These are phyloP conservation scores for Plecturocebus donacophilus DNA, from an alignment of 2,113 vertebrate genomes.

Conservation along the genomic window DNA sequence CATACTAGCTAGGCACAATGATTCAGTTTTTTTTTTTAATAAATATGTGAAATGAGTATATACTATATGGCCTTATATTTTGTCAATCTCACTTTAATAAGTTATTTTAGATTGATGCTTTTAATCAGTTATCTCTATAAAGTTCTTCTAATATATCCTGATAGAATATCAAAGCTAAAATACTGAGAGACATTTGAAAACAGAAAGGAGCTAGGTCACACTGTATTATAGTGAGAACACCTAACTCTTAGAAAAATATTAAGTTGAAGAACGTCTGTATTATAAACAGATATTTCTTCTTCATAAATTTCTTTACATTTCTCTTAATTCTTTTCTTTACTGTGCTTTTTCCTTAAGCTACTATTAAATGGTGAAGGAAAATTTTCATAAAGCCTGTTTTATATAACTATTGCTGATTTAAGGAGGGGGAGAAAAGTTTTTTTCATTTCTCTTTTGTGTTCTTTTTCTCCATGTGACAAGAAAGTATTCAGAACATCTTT, in stretches of 20 bases:
- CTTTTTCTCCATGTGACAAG: slow-evolving; percentile 30
- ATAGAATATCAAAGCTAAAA: slow-evolving; percentile 12
- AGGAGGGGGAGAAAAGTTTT: slow-evolving; percentile 12
- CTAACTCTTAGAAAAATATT: neutral
- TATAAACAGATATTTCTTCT: slow-evolving; percentile 47
- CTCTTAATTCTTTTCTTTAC: slow-evolving; percentile 45
- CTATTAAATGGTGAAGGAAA: slow-evolving; percentile 47
- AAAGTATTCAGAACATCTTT: slow-evolving; percentile 57
- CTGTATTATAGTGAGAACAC: neutral
- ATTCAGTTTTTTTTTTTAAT: slow-evolving; percentile 37
- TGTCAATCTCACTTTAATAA: neutral
- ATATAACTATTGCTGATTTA: slow-evolving; percentile 12
- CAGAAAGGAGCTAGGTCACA: neutral
- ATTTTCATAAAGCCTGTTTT: slow-evolving; percentile 55
- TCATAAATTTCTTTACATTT: slow-evolving; percentile 28
- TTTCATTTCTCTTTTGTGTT: slow-evolving; percentile 19
- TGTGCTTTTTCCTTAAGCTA: slow-evolving; percentile 17
- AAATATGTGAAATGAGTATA: neutral
- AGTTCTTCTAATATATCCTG: neutral
- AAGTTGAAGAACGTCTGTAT: neutral
- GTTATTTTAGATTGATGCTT: neutral
- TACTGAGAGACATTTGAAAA: slow-evolving; percentile 20
- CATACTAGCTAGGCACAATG: neutral
- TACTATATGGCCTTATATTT: slow-evolving; percentile 23
- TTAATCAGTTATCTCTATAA: neutral